These are phyloP conservation scores for Sarcophaga subvicina DNA, from an alignment of 2,888 invertebrate species.

Conservation along the genomic window DNA sequence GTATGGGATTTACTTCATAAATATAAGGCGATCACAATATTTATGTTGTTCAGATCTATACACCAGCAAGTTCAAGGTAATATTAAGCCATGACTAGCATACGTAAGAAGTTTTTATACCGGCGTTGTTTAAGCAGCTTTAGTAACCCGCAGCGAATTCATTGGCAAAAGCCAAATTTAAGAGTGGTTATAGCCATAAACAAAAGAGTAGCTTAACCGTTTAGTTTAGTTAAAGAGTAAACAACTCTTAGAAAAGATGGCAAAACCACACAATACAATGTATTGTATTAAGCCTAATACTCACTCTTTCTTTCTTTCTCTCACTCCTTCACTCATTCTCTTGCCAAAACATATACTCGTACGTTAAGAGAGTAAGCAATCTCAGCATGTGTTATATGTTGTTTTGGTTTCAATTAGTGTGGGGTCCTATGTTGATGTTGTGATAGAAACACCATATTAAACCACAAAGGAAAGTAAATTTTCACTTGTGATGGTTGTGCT, in stretches of 20 bases:
- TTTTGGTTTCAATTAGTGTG: not conserved
- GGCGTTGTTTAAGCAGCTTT: slow-evolving; percentile 47
- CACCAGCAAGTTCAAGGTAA: slow-evolving; percentile 82
- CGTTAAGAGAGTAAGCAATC: not conserved
- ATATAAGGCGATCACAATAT: too few species aligned
- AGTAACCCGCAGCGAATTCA: slow-evolving; percentile 1
- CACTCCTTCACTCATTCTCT: not conserved
- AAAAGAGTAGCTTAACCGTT: slow-evolving; percentile 37
- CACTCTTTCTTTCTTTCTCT: not conserved
- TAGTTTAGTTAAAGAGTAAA: slow-evolving; percentile 26
- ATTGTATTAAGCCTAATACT: not conserved
- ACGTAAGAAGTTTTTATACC: slow-evolving; percentile 81
- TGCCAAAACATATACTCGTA: not conserved
- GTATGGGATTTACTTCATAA: too few species aligned
- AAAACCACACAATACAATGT: slow-evolving; percentile 18
- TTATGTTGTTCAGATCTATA: slow-evolving; percentile 69
- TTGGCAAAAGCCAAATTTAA: slow-evolving; percentile 9
- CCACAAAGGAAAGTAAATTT: slow-evolving; percentile 20
- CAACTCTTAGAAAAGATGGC: not conserved
- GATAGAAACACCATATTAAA: not conserved
- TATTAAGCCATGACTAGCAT: slow-evolving; percentile 81
- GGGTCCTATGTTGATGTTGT: not conserved
- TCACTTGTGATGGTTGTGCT: not conserved
- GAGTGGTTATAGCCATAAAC: slow-evolving; percentile 54
- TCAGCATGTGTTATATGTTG: too few species aligned